Evolutionary conservation across 2,797 vertebrate genomes (phyloP).

Genomic region (Huso huso): DNA sequence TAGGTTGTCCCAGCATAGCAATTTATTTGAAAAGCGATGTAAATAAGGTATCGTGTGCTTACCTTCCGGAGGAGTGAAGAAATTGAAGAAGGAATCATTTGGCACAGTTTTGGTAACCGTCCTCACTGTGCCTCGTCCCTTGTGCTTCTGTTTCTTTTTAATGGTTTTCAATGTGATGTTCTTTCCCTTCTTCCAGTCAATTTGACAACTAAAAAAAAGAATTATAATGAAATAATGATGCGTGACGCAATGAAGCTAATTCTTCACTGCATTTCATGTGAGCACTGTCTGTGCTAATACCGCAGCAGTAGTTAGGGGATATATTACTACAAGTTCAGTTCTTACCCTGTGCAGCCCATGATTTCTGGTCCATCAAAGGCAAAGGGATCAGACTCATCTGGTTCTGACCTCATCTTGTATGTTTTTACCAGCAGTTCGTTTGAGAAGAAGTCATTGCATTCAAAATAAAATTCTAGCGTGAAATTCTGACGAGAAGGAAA

Average conservation of each 20-base stretch:
- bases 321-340: not conserved
- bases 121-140: constrained; percentile 92
- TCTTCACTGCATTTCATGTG: too few relatives aligned
- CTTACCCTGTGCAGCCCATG: constrained; percentile 91
- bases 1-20: too few relatives aligned
- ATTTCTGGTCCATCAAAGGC: constrained; percentile 97
- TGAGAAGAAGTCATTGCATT: constrained; percentile 94
- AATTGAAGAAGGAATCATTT: constrained; percentile 98
- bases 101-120: constrained; percentile 97
- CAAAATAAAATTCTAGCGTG: constrained; percentile 92
- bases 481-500: constrained; percentile 69
- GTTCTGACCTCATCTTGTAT: constrained; percentile 94
- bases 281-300: too few relatives aligned
- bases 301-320: too few relatives aligned
- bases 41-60: constrained; percentile 15
- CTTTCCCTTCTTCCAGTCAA: constrained; percentile 97
- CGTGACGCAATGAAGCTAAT: too few relatives aligned
- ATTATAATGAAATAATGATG: too few relatives aligned
- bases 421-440: constrained; percentile 89
- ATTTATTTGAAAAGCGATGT: not conserved
- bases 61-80: constrained; percentile 96
- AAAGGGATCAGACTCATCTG: constrained; percentile 89
- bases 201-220: constrained; percentile 67
- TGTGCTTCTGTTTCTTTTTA: constrained; percentile 98
- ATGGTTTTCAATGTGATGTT: constrained; percentile 98